Conservation (phyloP, 1,140 invertebrate genomes). For the Eumeta japonica region DNA sequence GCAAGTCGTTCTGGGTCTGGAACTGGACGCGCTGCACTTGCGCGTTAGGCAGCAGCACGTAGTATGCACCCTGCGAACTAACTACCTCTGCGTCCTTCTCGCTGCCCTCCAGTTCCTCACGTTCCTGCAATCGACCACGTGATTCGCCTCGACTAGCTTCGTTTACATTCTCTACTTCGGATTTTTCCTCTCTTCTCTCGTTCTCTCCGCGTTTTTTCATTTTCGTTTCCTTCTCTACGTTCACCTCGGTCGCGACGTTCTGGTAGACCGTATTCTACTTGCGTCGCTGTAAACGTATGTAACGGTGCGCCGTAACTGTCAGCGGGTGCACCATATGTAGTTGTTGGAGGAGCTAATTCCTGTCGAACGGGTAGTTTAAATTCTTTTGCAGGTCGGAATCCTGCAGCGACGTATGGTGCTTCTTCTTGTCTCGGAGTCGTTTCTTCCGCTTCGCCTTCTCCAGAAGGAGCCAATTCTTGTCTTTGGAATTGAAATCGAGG, state of each 20-base stretch:
- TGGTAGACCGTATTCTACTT: constrained; percentile 28
- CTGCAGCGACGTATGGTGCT: constrained; percentile 45
- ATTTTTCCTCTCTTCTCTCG: constrained; percentile 23
- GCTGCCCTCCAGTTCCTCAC: constrained; percentile 25
- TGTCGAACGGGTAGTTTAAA: constrained; percentile 41
- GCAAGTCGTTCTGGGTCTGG: constrained; percentile 38
- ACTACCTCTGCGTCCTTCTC: constrained; percentile 33
- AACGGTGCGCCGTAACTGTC: constrained; percentile 44
- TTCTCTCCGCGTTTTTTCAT: constrained; percentile 14
- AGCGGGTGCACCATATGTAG: constrained; percentile 39
- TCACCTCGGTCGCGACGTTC: constrained; percentile 12
- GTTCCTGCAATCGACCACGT: too few relatives aligned
- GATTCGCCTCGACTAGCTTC: too few relatives aligned
- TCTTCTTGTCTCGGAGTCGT: constrained; percentile 12
- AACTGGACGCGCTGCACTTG: constrained; percentile 44
- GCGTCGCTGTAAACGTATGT: constrained; percentile 29
- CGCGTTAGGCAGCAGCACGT: constrained; percentile 34
- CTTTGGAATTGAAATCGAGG: constrained; percentile 23
- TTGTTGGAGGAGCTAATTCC: constrained; percentile 28
- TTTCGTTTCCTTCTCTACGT: constrained; percentile 12
- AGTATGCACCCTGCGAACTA: constrained; percentile 37
- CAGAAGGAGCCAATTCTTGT: constrained; percentile 15
- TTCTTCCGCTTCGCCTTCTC: constrained; percentile 15
- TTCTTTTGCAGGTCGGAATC: constrained; percentile 35
- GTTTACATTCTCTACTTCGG: too few relatives aligned